These are phyloP conservation scores for Aporrectodea caliginosa DNA, from an alignment of 1,140 invertebrate species.

Conservation along the genomic window DNA sequence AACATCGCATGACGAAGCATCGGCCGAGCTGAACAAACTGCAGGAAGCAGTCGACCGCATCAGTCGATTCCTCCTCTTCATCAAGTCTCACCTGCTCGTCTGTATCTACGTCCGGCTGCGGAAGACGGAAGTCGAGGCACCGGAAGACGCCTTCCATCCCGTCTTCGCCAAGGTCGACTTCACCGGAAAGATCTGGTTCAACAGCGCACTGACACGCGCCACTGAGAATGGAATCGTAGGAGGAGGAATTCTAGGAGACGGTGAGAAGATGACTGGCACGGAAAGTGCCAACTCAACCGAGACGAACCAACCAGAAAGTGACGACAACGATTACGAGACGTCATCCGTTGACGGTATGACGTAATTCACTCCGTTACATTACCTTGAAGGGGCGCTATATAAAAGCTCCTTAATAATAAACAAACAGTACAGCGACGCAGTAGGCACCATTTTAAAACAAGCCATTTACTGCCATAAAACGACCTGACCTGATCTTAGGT, in stretches of 20 bases:
- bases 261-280: not conserved
- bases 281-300: too few species aligned
- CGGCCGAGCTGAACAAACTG: slow-evolving; percentile 95
- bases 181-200: not conserved
- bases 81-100: slow-evolving; percentile 60
- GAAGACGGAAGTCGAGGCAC: not conserved
- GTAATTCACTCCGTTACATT: too few species aligned
- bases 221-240: not conserved
- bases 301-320: not conserved
- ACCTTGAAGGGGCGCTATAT: too few species aligned
- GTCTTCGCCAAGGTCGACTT: not conserved
- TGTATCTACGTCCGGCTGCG: slow-evolving; percentile 26
- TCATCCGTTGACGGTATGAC: too few species aligned
- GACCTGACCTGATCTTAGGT: too few species aligned
- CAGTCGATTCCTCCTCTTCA: slow-evolving; percentile 81
- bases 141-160: not conserved
- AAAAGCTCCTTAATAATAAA: too few species aligned
- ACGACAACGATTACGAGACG: too few species aligned
- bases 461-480: too few species aligned
- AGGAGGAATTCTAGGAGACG: not conserved
- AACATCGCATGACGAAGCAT: slow-evolving; percentile 50
- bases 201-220: not conserved
- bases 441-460: too few species aligned
- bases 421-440: too few species aligned
- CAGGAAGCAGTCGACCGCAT: slow-evolving; percentile 93